A percentile compares a stretch with the other conserved stretches of the same genome.
Conservation (phyloP, 2,888 invertebrate genomes). For the Pteria penguin region DNA sequence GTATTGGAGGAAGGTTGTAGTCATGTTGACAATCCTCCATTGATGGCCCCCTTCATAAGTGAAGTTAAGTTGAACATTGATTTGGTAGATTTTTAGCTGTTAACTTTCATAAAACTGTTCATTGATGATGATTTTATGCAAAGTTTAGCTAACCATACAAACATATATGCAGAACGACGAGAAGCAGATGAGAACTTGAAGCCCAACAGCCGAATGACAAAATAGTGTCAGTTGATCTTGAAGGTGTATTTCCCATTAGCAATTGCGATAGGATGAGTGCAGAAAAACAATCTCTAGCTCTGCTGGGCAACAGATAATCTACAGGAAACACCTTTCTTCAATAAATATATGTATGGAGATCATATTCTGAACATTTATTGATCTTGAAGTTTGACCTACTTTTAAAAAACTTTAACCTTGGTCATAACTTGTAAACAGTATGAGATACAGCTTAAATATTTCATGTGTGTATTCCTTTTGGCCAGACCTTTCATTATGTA, state of each 20-base stretch:
- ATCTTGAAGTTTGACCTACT: too few relatives aligned
- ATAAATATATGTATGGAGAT: slow-evolving; percentile 18
- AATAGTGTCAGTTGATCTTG: slow-evolving; percentile 14
- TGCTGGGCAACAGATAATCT: slow-evolving; percentile 34
- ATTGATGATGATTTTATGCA: slow-evolving; percentile 25
- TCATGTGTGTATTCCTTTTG: too few relatives aligned
- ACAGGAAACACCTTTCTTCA: slow-evolving; percentile 27
- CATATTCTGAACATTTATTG: slow-evolving; percentile 25
- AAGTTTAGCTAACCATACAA: too few relatives aligned
- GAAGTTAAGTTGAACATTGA: slow-evolving; percentile 22
- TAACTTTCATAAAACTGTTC: slow-evolving; percentile 33
- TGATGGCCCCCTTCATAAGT: slow-evolving; percentile 14
- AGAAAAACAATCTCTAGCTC: slow-evolving; percentile 21
- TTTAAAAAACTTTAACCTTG: too few relatives aligned
- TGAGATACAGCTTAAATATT: too few relatives aligned
- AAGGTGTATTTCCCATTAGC: slow-evolving; percentile 27
- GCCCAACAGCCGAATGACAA: neutral
- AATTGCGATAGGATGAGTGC: slow-evolving; percentile 26
- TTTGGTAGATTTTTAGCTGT: slow-evolving; percentile 4
- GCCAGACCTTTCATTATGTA: too few relatives aligned
- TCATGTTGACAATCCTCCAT: slow-evolving; percentile 1
- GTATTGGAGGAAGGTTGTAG: slow-evolving; percentile 21
- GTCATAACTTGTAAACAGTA: too few relatives aligned
- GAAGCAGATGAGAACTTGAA: too few relatives aligned
- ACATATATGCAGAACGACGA: too few relatives aligned